Conservation (phyloP, 2,797 vertebrate genomes). For the Mycteria americana region DNA sequence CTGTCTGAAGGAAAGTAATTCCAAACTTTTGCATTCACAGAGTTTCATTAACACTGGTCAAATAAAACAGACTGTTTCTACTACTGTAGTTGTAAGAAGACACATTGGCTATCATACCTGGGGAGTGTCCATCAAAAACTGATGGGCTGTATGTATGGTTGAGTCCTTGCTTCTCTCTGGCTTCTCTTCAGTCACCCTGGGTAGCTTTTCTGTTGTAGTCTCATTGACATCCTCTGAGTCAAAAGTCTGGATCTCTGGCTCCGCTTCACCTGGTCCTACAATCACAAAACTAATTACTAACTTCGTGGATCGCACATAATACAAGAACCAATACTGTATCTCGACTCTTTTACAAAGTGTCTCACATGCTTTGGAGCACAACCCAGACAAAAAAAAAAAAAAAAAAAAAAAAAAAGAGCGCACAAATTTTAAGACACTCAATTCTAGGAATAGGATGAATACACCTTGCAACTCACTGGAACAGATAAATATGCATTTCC, state of each 20-base stretch:
- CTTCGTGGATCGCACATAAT: neutral
- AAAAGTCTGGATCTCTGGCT: conserved; percentile 78
- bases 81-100: neutral
- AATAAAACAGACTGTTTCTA: neutral
- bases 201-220: conserved; percentile 38
- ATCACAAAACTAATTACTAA: neutral
- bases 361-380: neutral
- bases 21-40: neutral
- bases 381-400: neutral
- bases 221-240: conserved; percentile 66
- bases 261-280: conserved; percentile 78
- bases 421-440: neutral
- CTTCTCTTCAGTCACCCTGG: conserved; percentile 61
- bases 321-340: neutral
- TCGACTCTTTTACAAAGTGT: neutral
- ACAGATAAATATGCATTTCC: neutral
- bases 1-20: neutral
- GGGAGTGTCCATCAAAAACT: conserved; percentile 77
- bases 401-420: too few relatives aligned
- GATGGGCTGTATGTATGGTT: conserved; percentile 86
- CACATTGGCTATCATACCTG: conserved; percentile 57
- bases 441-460: neutral
- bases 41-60: neutral
- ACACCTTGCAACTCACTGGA: neutral
- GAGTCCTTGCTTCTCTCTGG: conserved; percentile 84